A percentile compares a stretch with the other conserved stretches of the same genome.
Evolutionary conservation across 1,140 invertebrate species (phyloP).

Genomic region (Aphelenchoides fujianensis): DNA sequence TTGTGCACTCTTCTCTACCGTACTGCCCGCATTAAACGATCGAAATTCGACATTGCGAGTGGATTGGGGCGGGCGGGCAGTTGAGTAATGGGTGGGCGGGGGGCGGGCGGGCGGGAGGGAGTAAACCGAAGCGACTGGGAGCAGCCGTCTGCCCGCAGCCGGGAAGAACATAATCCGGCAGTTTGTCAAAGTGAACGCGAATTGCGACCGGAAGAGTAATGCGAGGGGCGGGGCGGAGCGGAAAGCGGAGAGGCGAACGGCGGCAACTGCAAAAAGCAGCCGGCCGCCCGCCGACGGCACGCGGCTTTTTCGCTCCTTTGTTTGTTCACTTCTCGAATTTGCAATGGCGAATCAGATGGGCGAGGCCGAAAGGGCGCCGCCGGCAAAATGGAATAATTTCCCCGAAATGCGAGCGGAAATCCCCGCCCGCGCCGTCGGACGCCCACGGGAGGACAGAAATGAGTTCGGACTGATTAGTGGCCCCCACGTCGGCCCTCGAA

Average conservation of each 20-base stretch:
- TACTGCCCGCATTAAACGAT: too few species aligned
- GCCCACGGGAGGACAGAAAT: too few species aligned
- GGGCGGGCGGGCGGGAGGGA: too few species aligned
- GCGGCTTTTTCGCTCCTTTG: background rate
- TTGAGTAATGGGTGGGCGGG: too few species aligned
- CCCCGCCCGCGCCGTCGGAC: too few species aligned
- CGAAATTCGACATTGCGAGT: too few species aligned
- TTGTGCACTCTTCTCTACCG: too few species aligned
- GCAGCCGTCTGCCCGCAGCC: too few species aligned
- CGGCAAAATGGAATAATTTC: background rate
- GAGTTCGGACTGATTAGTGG: too few species aligned
- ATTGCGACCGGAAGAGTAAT: background rate
- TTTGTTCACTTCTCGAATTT: constrained; percentile 1
- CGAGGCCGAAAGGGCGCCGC: background rate
- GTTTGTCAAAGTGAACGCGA: background rate
- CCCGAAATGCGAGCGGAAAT: background rate
- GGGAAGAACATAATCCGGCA: background rate
- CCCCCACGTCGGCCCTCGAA: background rate
- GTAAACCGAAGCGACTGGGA: too few species aligned
- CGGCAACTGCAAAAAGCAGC: background rate
- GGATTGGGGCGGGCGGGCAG: too few species aligned
- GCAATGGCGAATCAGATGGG: background rate
- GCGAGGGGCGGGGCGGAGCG: background rate
- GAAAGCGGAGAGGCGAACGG: too few species aligned
- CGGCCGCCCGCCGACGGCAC: background rate